phyloP scores from a whole-genome alignment of 2,113 vertebrate species.

The Syngnathus typhle region DNA sequence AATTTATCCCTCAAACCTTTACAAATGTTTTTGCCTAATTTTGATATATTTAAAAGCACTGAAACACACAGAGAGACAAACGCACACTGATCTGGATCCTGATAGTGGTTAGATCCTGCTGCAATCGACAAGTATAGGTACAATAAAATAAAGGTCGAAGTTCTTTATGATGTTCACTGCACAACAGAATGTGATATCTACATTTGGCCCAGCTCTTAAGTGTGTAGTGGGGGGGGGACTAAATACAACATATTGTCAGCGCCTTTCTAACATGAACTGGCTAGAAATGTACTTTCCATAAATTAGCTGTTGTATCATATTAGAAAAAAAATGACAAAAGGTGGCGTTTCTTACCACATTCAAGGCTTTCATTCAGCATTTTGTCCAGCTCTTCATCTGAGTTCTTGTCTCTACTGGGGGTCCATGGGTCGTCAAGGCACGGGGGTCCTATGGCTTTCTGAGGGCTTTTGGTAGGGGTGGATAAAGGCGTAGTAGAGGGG shows the following conservation, averaged over 20 bases:
- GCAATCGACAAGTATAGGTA: no score
- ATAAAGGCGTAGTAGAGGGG: slow-evolving; percentile 45
- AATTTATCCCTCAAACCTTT: no score
- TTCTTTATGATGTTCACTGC: no score
- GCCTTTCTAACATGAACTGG: neutral
- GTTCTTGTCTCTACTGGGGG: slow-evolving; percentile 54
- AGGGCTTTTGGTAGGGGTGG: slow-evolving; percentile 47
- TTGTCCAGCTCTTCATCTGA: slow-evolving; percentile 74
- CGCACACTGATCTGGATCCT: no score
- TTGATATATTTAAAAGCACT: no score
- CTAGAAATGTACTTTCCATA: neutral
- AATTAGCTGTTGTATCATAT: neutral
- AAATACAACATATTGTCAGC: neutral
- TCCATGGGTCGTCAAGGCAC: slow-evolving; percentile 38
- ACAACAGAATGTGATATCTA: no score
- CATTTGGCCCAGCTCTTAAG: neutral
- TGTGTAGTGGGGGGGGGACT: neutral
- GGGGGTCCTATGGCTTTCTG: slow-evolving; percentile 54
- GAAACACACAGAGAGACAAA: no score
- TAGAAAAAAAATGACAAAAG: neutral
- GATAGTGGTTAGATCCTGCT: no score
- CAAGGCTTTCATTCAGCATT: slow-evolving; percentile 64
- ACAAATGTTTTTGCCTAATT: no score
- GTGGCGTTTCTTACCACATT: slow-evolving; percentile 70
- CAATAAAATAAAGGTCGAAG: no score